Percentiles rank a stretch among this genome's conserved stretches.
phyloP scores from a whole-genome alignment of 2,797 vertebrate species.

The Sardinella longiceps region DNA sequence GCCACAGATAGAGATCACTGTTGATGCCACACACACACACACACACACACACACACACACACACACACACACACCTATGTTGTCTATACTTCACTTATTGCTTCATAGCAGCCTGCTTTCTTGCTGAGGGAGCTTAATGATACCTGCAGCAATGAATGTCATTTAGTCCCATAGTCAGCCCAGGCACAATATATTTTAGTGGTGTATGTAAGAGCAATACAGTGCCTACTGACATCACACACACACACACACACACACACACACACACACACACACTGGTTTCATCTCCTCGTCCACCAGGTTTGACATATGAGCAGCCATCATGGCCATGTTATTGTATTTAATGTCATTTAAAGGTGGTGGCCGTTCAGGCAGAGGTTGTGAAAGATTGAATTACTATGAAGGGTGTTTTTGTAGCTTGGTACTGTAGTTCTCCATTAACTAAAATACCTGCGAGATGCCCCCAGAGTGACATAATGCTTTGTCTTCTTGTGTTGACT shows the following conservation, averaged over 20 bases:
- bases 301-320: neutral
- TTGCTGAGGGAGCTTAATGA: no score
- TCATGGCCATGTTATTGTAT: neutral
- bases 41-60: neutral
- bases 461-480: no score
- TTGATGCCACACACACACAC: neutral
- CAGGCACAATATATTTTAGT: neutral
- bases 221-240: no score
- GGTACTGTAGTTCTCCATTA: neutral
- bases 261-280: neutral
- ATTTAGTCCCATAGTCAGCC: no score
- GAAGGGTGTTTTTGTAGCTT: neutral
- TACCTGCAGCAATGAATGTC: no score
- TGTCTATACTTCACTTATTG: neutral
- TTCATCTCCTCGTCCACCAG: neutral
- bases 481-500: no score
- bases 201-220: neutral
- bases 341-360: neutral
- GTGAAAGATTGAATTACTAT: neutral
- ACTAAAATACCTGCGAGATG: neutral
- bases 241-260: no score
- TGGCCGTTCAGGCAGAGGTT: neutral
- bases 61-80: neutral
- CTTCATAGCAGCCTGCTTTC: neutral
- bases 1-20: neutral